Evolutionary conservation across 2,113 vertebrate genomes (phyloP), one percentile per base, ranked within the genome.

Genomic region (Centropristis striata): DNA sequence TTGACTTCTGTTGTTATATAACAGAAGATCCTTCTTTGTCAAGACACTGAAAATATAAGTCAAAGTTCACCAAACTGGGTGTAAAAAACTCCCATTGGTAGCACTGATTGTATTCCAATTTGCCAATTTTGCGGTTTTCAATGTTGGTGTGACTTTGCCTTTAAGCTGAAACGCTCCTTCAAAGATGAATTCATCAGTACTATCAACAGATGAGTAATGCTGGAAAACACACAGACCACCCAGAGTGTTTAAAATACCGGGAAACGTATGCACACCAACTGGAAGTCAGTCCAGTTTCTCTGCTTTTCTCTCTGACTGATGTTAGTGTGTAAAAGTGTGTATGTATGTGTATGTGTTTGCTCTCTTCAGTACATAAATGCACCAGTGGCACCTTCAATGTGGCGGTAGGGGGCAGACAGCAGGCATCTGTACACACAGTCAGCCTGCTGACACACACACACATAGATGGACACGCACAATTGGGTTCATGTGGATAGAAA

Each of bases 361-460:
- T 25, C 39, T 6, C 32, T 32, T 6, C 32, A 32, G 47, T 16
- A 59, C 61, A 28, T 44, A 27, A n/a, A 5, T 10, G 60, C 51
- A 50, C 36, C 47, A 28, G 44, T 36, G 32, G 23, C n/a, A 67
- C 42, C 39, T 50, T 80, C 61, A 66, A 47, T 54, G 72, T 51
- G 15, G 47, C 83, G 59, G 55, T 13, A 44, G 41, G 81, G 60
- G 54, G 50, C 23, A 32, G 55, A 37, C 72, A 70, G 61, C 55
- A 18, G 51, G 65, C 77, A 60, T 83, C 63, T 78, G 86, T 49
- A 74, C 59, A 67, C 75, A 69, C 78, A 82, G 70, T 8, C 15
- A 18, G 51, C 49, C 47, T 44, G 59, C 75, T 66, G 58, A 44
- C 15, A 81, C 39, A 46, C 25, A 69, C 39, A 78, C 16, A 84